These are phyloP conservation scores for Simalia tracyae DNA, from an alignment of 2,797 vertebrate species.

Conservation along the genomic window DNA sequence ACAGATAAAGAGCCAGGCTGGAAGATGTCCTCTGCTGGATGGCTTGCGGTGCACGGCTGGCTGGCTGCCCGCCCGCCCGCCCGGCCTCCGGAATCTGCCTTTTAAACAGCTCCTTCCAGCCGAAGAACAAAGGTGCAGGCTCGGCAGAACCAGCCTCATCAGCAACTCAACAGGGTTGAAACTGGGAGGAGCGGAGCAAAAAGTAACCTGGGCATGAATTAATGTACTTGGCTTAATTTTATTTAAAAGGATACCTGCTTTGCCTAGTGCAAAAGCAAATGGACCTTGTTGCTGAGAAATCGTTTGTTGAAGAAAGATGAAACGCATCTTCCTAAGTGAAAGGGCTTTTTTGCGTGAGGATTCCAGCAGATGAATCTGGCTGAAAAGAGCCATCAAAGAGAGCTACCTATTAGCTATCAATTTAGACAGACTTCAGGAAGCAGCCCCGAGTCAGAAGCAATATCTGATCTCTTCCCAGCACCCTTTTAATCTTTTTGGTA, in stretches of 20 bases:
- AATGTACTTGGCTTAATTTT: background rate
- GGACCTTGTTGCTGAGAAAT: slow-evolving; percentile 44
- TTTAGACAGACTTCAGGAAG: slow-evolving; percentile 52
- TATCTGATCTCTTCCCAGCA: slow-evolving; percentile 43
- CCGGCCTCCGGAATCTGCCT: background rate
- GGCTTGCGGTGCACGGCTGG: background rate
- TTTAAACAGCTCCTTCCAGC: background rate
- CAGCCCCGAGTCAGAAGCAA: slow-evolving; percentile 45
- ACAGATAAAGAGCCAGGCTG: background rate
- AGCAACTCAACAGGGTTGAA: background rate
- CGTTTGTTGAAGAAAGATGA: slow-evolving; percentile 55
- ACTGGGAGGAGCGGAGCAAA: background rate
- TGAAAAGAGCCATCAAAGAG: slow-evolving; percentile 49
- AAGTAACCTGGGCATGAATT: background rate
- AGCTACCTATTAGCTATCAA: slow-evolving; percentile 53
- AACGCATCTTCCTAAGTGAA: slow-evolving; percentile 54
- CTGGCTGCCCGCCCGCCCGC: accelerated
- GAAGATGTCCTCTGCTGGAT: background rate
- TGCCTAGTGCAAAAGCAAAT: slow-evolving; percentile 20
- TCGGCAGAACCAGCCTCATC: background rate
- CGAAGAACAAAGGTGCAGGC: background rate
- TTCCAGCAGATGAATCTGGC: slow-evolving; percentile 27
- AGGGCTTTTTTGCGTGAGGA: slow-evolving; percentile 29
- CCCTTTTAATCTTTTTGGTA: slow-evolving; percentile 63
- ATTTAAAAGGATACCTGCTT: slow-evolving; percentile 30